Evolutionary conservation across 2,797 vertebrate genomes (phyloP), one percentile per base, ranked within the genome.

Genomic region (Cephalopachus bancanus): DNA sequence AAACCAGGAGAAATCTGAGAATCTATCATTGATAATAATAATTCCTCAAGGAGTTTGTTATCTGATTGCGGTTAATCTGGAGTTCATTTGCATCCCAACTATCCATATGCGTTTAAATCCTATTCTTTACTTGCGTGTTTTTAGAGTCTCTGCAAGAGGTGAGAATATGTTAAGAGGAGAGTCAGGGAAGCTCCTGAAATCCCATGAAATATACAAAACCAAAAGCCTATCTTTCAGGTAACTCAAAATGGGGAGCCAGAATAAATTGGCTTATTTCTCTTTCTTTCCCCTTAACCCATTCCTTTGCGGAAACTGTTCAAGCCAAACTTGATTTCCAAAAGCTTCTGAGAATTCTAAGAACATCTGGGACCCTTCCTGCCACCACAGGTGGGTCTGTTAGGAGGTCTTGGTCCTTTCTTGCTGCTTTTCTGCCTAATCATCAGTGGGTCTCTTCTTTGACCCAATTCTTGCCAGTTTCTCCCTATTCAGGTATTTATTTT

Each of bases 21-120:
- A 84, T 83, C 12, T 75, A 30, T 75, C 75, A 62, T 22, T 78
- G 86, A 65, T n/a, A 57, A 44, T 44, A 44, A 44, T 44, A 44
- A 44, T 7, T 44, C 44, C n/a, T 88, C 72, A 86, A 44, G 44
- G 44, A 44, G 44, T 83, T 95, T 90, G 24, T 26, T 22, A 11
- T 91, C 76, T 79, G 30, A 44, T 76, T 89, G 78, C 19, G 15
- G 83, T 96, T 83, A 67, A 72, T 79, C n/a, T 53, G 64, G 95
- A 93, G 33, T 19, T 79, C 57, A 80, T 81, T 94, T 60, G 72
- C 87, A 83, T 84, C 93, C 88, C 33, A 55, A 26, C 9, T 59
- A 51, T 64, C 51, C 9, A 49, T 9, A 24, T 65, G 59, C 44
- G 69, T 80, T 91, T 94, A 83, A 80, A 59, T 80, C 5, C n/a